Evolutionary conservation across 1,140 invertebrate species (phyloP).

Genomic region (Hypothenemus hampei): DNA sequence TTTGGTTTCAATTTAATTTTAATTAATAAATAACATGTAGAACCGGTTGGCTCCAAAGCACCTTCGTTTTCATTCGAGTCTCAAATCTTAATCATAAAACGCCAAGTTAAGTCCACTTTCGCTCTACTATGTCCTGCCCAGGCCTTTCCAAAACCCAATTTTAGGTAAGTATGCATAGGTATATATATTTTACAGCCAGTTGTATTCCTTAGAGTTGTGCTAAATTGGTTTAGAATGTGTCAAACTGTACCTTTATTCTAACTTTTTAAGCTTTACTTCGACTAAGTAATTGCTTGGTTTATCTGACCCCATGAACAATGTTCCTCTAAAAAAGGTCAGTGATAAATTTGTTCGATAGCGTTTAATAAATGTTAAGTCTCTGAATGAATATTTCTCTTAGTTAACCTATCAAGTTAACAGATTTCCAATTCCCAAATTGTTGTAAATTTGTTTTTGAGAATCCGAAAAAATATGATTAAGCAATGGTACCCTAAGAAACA

Average conservation of each 20-base stretch:
- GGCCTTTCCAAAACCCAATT: constrained; percentile 61
- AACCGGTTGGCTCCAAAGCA: constrained; percentile 49
- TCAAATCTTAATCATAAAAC: constrained; percentile 42
- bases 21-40: constrained; percentile 46
- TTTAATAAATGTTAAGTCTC: neutral
- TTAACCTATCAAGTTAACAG: neutral
- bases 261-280: no score
- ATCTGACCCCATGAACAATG: constrained; percentile 64
- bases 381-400: neutral
- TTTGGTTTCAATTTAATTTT: neutral
- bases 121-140: constrained; percentile 65
- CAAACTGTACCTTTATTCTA: no score
- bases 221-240: no score
- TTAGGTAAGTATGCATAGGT: constrained; percentile 55
- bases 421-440: neutral
- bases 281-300: constrained; percentile 39
- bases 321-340: constrained; percentile 47
- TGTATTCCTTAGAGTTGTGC: no score
- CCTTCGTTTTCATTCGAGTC: constrained; percentile 51
- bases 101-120: constrained; percentile 38
- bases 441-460: neutral
- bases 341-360: neutral
- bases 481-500: neutral
- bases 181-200: no score
- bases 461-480: no score